Percentiles rank a stretch among this genome's conserved stretches.
These are phyloP conservation scores for Cryptoblepharus egeriae DNA, from an alignment of 2,797 vertebrate genomes.

Conservation along the genomic window DNA sequence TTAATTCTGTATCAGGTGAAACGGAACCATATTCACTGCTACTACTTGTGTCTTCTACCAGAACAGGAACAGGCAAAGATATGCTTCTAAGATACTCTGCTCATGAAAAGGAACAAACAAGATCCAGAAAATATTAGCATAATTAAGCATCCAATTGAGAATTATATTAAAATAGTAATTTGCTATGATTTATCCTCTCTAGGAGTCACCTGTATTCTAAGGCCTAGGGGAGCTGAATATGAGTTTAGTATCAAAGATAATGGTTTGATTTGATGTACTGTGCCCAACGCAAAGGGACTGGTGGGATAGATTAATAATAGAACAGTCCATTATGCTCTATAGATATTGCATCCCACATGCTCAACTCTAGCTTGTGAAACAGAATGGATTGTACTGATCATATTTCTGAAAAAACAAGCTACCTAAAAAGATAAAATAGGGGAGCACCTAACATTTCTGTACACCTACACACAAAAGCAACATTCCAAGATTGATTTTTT, in stretches of 20 bases:
- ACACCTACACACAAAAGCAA: background rate
- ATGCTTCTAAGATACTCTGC: constrained; percentile 95
- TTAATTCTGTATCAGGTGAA: constrained; percentile 95
- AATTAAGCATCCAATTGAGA: background rate
- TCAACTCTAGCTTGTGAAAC: background rate
- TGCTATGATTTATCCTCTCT: background rate
- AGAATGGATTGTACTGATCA: background rate
- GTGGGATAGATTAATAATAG: too few relatives aligned
- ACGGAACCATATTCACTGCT: constrained; percentile 98
- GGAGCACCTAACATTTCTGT: background rate
- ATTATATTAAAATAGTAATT: constrained; percentile 23
- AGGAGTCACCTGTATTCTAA: background rate
- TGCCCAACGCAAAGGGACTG: background rate
- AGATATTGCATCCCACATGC: background rate
- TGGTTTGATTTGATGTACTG: background rate
- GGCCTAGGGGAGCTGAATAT: background rate
- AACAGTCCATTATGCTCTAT: too few relatives aligned
- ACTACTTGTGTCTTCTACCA: constrained; percentile 98
- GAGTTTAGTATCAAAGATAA: background rate
- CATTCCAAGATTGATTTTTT: too few relatives aligned
- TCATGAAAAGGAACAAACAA: background rate
- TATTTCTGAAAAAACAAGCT: background rate
- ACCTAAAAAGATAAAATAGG: background rate
- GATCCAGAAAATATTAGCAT: constrained; percentile 31
- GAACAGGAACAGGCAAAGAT: constrained; percentile 94